These are phyloP conservation scores for Macquaria australasica DNA, from an alignment of 2,113 vertebrate species.

Conservation along the genomic window DNA sequence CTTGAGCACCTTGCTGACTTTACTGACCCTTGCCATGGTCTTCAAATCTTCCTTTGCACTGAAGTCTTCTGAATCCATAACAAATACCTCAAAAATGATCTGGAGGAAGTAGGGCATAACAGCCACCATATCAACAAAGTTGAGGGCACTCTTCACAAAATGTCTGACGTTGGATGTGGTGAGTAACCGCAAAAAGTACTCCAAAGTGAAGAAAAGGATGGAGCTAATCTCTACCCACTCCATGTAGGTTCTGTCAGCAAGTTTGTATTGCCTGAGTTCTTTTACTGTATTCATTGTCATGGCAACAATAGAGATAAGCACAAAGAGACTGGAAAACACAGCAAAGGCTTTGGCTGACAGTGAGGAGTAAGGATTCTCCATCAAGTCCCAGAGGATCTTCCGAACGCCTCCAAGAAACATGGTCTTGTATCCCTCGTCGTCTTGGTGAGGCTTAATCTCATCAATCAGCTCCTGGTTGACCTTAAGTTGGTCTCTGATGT, in stretches of 20 bases:
- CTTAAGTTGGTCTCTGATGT: constrained; percentile 90
- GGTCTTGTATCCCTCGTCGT: constrained; percentile 81
- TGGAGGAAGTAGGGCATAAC: constrained; percentile 94
- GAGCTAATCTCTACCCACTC: constrained; percentile 88
- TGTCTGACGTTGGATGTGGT: constrained; percentile 87
- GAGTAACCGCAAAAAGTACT: constrained; percentile 89
- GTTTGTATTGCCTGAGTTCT: constrained; percentile 86
- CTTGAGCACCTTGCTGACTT: constrained; percentile 93
- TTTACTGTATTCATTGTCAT: constrained; percentile 93
- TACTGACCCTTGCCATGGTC: constrained; percentile 89
- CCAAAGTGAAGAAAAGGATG: constrained; percentile 90
- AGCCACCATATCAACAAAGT: constrained; percentile 91
- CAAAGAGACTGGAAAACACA: constrained; percentile 90
- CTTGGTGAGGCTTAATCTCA: constrained; percentile 86
- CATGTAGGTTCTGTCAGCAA: constrained; percentile 88
- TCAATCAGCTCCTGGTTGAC: constrained; percentile 89
- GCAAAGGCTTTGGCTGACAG: constrained; percentile 90
- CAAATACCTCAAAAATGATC: constrained; percentile 87
- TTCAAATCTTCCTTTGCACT: constrained; percentile 89
- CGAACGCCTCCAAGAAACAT: constrained; percentile 87
- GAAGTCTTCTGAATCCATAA: constrained; percentile 80
- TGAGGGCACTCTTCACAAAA: constrained; percentile 89
- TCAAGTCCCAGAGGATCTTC: constrained; percentile 88
- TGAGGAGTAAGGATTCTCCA: constrained; percentile 92
- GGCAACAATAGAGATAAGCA: constrained; percentile 91